Conservation (phyloP, 2,113 vertebrate genomes). For the Cavia porcellus region DNA sequence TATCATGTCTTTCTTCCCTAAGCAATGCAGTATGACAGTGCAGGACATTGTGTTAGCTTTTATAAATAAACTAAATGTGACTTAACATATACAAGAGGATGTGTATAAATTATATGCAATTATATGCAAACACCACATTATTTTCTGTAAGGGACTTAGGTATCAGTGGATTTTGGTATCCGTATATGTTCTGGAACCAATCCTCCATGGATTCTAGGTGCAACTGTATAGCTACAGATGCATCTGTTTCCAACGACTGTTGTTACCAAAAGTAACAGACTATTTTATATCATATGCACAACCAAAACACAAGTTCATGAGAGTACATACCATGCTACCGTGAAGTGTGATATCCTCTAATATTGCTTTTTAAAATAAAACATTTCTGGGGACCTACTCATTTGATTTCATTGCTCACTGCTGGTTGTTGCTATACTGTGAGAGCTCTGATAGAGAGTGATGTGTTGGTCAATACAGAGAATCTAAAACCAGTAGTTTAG, state of each 20-base stretch:
- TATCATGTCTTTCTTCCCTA: not conserved
- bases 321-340: not conserved
- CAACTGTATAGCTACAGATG: not conserved
- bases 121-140: not conserved
- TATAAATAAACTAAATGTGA: not conserved
- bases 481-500: not conserved
- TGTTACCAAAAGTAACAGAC: not conserved
- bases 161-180: not conserved
- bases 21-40: not conserved
- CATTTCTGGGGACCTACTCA: not conserved
- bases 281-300: not conserved
- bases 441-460: not conserved
- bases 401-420: not conserved
- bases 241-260: not conserved
- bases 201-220: not conserved
- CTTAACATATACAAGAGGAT: not conserved
- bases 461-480: not conserved
- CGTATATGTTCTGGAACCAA: not conserved
- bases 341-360: not conserved
- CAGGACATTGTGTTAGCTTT: not conserved
- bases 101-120: not conserved
- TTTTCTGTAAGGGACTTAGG: not conserved
- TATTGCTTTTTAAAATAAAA: constrained; percentile 34
- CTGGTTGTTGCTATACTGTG: not conserved
- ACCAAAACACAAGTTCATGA: not conserved